These are phyloP conservation scores for Steromphala cineraria DNA, from an alignment of 2,888 invertebrate genomes.

Conservation along the genomic window DNA sequence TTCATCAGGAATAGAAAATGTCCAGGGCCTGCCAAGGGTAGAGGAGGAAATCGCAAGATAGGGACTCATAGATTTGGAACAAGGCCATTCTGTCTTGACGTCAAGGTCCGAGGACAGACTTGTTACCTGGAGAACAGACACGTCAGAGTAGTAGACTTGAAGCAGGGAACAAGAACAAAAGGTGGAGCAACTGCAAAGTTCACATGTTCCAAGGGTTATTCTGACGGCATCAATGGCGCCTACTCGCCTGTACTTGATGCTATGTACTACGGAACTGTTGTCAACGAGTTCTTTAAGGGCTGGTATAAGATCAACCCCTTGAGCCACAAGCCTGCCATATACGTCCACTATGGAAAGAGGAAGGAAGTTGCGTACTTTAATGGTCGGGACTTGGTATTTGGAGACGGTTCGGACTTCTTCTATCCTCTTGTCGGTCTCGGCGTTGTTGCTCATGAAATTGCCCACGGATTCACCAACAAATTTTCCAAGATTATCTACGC, in stretches of 20 bases:
- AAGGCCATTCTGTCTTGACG: slow-evolving; percentile 28
- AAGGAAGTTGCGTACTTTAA: slow-evolving; percentile 38
- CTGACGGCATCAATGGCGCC: slow-evolving; percentile 39
- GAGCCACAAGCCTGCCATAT: slow-evolving; percentile 24
- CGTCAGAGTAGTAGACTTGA: slow-evolving; percentile 32
- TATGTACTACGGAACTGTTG: slow-evolving; percentile 32
- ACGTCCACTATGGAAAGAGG: slow-evolving; percentile 42
- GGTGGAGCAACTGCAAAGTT: slow-evolving; percentile 13
- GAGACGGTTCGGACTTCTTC: slow-evolving; percentile 38
- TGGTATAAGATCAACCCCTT: slow-evolving; percentile 35
- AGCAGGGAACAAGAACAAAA: not conserved
- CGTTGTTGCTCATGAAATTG: slow-evolving; percentile 48
- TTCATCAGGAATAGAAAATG: not conserved
- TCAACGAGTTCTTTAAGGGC: slow-evolving; percentile 43
- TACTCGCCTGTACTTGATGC: slow-evolving; percentile 46
- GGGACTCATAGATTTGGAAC: slow-evolving; percentile 29
- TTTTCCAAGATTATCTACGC: slow-evolving; percentile 39
- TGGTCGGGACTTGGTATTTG: slow-evolving; percentile 35
- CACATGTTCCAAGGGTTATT: slow-evolving; percentile 30
- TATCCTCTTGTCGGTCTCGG: slow-evolving; percentile 43
- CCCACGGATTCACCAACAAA: slow-evolving; percentile 45
- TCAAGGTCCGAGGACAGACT: not conserved
- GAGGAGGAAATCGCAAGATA: slow-evolving; percentile 39
- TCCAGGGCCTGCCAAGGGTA: slow-evolving; percentile 3
- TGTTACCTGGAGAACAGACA: slow-evolving; percentile 29